phyloP scores from a whole-genome alignment of 1,140 invertebrate species.

The Notospermus geniculatus region DNA sequence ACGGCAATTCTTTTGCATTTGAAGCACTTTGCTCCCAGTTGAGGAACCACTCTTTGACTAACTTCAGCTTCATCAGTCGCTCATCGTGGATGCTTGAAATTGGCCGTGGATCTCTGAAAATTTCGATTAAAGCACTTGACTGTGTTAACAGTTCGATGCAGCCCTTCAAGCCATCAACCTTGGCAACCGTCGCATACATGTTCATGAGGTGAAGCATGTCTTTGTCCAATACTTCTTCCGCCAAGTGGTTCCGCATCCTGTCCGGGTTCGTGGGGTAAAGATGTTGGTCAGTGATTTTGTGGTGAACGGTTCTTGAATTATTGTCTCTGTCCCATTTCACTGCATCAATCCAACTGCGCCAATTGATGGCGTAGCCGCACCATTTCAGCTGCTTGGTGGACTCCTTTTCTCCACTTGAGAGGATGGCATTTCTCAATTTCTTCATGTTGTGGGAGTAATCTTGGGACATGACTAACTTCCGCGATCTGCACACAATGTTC shows the following conservation, averaged over 20 bases:
- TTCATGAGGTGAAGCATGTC: conserved; percentile 19
- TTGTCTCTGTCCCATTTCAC: conserved; percentile 17
- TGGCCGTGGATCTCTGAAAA: conserved; percentile 17
- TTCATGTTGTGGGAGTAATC: conserved; percentile 12
- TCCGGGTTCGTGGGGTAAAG: background rate
- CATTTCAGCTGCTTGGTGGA: conserved; percentile 7
- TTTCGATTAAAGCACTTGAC: conserved; percentile 12
- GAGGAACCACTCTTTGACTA: background rate
- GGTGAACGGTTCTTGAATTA: conserved; percentile 7
- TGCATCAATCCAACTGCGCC: conserved; percentile 17
- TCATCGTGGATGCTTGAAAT: conserved; percentile 10
- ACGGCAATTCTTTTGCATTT: too few relatives aligned
- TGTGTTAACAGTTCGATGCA: conserved; percentile 12
- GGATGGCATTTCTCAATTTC: conserved; percentile 16
- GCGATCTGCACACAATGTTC: too few relatives aligned
- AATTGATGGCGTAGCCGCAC: background rate
- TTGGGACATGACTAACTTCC: background rate
- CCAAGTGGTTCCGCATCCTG: conserved; percentile 20
- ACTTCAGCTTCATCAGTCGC: conserved; percentile 4
- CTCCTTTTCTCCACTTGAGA: conserved; percentile 12
- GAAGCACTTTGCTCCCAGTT: conserved; percentile 13
- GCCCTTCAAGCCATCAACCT: conserved; percentile 10
- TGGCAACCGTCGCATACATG: background rate
- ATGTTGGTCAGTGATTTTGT: conserved; percentile 16
- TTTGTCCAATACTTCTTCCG: conserved; percentile 17